Conservation (phyloP, 1,140 invertebrate genomes). For the Drosophila rufa region DNA sequence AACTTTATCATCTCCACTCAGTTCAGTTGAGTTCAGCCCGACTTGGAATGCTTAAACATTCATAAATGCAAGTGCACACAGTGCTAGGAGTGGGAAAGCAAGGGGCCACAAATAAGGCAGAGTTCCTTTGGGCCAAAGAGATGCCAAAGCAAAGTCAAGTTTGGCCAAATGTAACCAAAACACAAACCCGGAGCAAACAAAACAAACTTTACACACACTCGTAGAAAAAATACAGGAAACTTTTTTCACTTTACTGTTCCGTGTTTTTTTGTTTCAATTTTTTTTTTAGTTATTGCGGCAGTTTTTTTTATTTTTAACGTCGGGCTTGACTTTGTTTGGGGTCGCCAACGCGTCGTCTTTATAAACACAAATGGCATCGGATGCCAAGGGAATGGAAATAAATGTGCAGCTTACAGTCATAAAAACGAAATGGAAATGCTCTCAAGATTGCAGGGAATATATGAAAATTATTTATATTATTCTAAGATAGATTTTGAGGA, state of each 20-base stretch:
- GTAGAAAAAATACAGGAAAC: conserved; percentile 19
- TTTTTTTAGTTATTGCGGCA: conserved; percentile 36
- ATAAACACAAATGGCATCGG: conserved; percentile 60
- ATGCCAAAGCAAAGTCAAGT: conserved; percentile 66
- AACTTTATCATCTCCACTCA: conserved; percentile 54
- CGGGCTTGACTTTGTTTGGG: conserved; percentile 32
- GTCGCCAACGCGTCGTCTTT: conserved; percentile 50
- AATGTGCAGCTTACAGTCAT: conserved; percentile 2
- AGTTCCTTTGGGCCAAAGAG: conserved; percentile 61
- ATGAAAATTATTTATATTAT: not conserved
- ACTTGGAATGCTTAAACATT: conserved; percentile 73
- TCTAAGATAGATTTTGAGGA: too few species aligned
- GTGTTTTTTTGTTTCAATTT: conserved; percentile 31
- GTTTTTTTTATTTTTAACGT: conserved; percentile 24
- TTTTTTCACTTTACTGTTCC: conserved; percentile 33
- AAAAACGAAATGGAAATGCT: conserved; percentile 27
- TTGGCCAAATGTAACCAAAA: conserved; percentile 65
- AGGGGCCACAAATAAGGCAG: not conserved
- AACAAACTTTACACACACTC: conserved; percentile 38
- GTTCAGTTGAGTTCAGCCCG: conserved; percentile 46
- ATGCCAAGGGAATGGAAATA: conserved; percentile 37
- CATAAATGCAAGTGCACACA: conserved; percentile 77
- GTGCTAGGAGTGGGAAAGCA: conserved; percentile 4
- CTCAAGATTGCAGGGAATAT: not conserved
- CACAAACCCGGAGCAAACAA: conserved; percentile 48